Base-by-base conservation (phyloP, 2,888 invertebrate genomes). In the Leucoptera coffeella region DNA sequence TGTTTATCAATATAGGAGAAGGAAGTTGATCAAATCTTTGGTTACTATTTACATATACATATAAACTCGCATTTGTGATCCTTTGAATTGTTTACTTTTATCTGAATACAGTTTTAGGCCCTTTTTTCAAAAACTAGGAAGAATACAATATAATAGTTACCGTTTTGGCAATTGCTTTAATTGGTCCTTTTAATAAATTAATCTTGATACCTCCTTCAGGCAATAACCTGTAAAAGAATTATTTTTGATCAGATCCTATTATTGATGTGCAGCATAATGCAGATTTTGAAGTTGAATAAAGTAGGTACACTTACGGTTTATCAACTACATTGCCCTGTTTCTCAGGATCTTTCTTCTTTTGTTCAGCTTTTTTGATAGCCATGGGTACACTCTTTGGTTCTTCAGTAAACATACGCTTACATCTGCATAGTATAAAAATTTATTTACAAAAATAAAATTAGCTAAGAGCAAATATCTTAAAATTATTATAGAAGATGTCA, bases 321-420 rank as follows among this genome's bases (percentile, higher is more conserved):
- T 69, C 67, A 41, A 56, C 32, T 23, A 42, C 31, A 21, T 46
- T 22, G 9, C 14, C 22, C 12, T 15, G 11, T 42, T 62, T 61
- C 32, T 69, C 69, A 12, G 55, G 52, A 40, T 67, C 69, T 31
- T 67, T 67, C 41, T 69, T 67, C 47, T 71, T 67, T 41, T 58
- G 62, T 40, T 69, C 69, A 32, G 56, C 50, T 48, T 65, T 65
- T 42, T 64, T 69, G 48, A 47, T 60, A 32, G 53, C 43, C 42
- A 58, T 55, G 24, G 71, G 61, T 45, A 69, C 58, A 47, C 64
- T 57, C 55, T 84, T 85, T 15, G 84, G 83, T 41, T 83, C 80
- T 32, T 83, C 82, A 2, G 80, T 77, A 38, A 86, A 76, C 43
- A 80, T 77, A 41, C 80, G 69, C 47, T 75, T 78, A 61, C 86